Base-by-base conservation (phyloP, 2,113 vertebrate genomes). In the Tenrec ecaudatus region DNA sequence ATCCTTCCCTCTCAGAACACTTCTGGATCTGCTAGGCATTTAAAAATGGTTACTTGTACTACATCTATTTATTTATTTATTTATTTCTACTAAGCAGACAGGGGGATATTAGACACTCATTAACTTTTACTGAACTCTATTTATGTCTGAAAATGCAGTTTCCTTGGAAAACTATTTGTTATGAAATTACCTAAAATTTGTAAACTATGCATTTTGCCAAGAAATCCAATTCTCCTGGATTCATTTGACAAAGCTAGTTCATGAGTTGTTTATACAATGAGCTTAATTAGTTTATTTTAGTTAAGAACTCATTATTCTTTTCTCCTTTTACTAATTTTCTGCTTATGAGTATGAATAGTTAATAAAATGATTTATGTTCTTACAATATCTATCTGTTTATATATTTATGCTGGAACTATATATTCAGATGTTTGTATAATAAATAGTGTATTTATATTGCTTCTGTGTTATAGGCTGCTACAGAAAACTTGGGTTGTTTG, bases 301-400 rank as follows among this genome's bases (percentile, higher is more conserved):
- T 11, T 87, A 58, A 91, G 66, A 78, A 14, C 38, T 60, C 33
- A 62, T 62, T 62, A 75, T 88, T 62, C 19, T 82, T 14, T 82
- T 81, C 19, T 68, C 5, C 81, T 66, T 93, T 84, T 81, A 85
- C 58, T 92, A 86, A 90, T 58, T 81, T 91, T 85, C 66, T 82
- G 85, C 5, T 53, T 86, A 66, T 29, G 36, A 58, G 47, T 76
- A 8, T 22, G 31, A 16, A n/a, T 31, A 69, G 68, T 69, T 69
- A 69, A 17, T 69, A 69, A 7, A 69, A 69, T n/a, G 68, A 31
- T 66, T 53, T 53, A 53, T 53, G 47, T 10, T 53, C 47, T 8
- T 53, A 53, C 47, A 53, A 53, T 53, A 53, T 5, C 9, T 53
- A 53, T 53, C 9, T 53, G 47, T 53, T 53, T 53, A 53, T 53